Percentiles rank a stretch among this genome's conserved stretches.
phyloP scores from a whole-genome alignment of 2,113 vertebrate genomes.

The Ameiurus melas region DNA sequence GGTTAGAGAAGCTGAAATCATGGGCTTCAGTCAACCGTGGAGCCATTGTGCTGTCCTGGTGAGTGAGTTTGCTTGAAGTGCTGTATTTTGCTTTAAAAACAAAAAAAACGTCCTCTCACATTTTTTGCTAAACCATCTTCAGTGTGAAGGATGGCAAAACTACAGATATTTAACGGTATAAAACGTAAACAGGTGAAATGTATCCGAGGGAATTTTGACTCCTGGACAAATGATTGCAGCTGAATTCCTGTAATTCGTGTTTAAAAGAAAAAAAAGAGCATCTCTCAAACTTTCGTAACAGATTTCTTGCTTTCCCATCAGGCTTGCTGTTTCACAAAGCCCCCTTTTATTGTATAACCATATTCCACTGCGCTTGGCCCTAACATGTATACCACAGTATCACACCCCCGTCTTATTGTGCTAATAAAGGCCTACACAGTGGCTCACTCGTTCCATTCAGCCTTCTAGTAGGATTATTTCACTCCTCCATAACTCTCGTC shows the following conservation, averaged over 20 bases:
- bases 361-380: background rate
- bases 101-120: background rate
- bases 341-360: conserved; percentile 24
- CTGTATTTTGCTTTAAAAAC: background rate
- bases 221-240: background rate
- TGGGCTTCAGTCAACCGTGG: conserved; percentile 90
- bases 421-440: conserved; percentile 34
- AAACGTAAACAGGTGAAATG: background rate
- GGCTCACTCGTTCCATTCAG: conserved; percentile 27
- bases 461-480: conserved; percentile 37
- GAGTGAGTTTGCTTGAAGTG: conserved; percentile 48
- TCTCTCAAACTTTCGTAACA: conserved; percentile 12
- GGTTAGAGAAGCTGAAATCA: conserved; percentile 79
- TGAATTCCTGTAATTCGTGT: conserved; percentile 12
- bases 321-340: conserved; percentile 19
- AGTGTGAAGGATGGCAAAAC: background rate
- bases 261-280: conserved; percentile 10
- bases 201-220: background rate
- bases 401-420: conserved; percentile 16
- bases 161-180: background rate
- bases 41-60: conserved; percentile 92
- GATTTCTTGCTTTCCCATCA: conserved; percentile 45
- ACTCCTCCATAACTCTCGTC: conserved; percentile 12
- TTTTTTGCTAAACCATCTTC: background rate
- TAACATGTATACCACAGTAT: conserved; percentile 9